Base-by-base conservation (phyloP, 2,888 invertebrate species). In the Drosophila pullipes region DNA sequence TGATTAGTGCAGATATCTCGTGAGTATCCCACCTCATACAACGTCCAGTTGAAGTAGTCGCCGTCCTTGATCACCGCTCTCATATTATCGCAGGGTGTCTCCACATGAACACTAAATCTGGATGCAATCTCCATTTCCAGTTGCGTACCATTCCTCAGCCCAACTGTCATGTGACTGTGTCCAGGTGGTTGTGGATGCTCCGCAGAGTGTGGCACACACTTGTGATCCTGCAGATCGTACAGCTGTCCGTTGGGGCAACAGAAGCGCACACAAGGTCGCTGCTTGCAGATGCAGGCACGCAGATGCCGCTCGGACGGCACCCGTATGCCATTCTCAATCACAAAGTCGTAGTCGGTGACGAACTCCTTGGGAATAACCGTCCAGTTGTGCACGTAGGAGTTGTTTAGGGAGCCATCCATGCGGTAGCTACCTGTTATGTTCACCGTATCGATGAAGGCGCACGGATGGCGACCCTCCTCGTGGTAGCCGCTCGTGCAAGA, bases 231-330 rank as follows among this genome's bases (percentile, higher is more conserved):
- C 41, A 83, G 58, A 25, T 91, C 88, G 31, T 91, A 93, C 39
- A 83, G 63, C 44, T 84, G 75, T 0, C 84, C 88, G 0, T 57
- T 65, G 0, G 88, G 75, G 59, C 94, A 94, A 63, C 94, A 94
- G 61, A 93, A 91, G 9, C 93, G 85, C 13, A 94, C 86, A 54
- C 94, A 94, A 0, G 92, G 86, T 18, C 82, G 87, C 30, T 91
- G 52, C 18, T 88, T 81, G 31, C 94, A 94, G 41, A 93, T 72
- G 62, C 94, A 94, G 13, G 92, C 94, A 9, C 93, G 85, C 28
- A 91, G 58, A 62, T 93, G 92, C 1, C 82, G 72, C 5, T 74
- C 67, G 0, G 83, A 91, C 4, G 90, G 81, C 53, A 90, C 65
- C 0, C 91, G 89, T 0, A 84, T 77, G 3, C 86, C 84, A 39